Evolutionary conservation across 2,888 invertebrate species (phyloP).

Genomic region (Cryptus armator): DNA sequence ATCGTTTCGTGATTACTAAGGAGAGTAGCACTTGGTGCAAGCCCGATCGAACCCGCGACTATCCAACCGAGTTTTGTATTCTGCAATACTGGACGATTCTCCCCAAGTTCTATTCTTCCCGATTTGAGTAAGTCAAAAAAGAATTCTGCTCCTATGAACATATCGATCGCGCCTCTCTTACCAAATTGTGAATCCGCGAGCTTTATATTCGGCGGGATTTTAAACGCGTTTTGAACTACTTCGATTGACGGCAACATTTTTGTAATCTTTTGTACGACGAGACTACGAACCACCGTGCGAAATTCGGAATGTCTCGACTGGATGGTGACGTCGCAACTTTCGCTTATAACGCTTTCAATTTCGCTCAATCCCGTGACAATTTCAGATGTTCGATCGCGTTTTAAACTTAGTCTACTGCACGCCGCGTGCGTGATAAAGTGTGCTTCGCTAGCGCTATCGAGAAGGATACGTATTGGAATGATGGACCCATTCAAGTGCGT

Average conservation of each 20-base stretch:
- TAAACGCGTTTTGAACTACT: conserved; percentile 34
- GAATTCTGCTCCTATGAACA: conserved; percentile 41
- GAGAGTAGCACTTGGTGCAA: not conserved
- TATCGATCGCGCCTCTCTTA: conserved; percentile 30
- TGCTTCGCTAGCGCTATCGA: conserved; percentile 64
- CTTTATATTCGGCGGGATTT: conserved; percentile 47
- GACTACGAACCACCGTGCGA: conserved; percentile 31
- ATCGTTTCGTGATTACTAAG: not conserved
- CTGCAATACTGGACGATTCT: conserved; percentile 43
- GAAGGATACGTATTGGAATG: conserved; percentile 53
- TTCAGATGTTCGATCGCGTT: conserved; percentile 21
- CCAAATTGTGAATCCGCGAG: conserved; percentile 43
- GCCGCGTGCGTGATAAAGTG: conserved; percentile 57
- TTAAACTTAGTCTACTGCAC: conserved; percentile 55
- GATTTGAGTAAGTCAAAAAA: conserved; percentile 38
- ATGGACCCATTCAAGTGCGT: conserved; percentile 26
- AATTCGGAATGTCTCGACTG: conserved; percentile 47
- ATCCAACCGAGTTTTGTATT: conserved; percentile 59
- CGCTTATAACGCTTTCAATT: conserved; percentile 37
- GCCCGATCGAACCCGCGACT: conserved; percentile 37
- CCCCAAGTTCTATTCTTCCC: conserved; percentile 37
- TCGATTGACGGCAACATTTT: conserved; percentile 55
- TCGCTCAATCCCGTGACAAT: conserved; percentile 56
- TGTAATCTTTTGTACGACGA: conserved; percentile 57
- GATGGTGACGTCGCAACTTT: conserved; percentile 41